Evolutionary conservation across 2,888 invertebrate species (phyloP), one percentile per base, ranked within the genome.

Genomic region (Timandra comae): DNA sequence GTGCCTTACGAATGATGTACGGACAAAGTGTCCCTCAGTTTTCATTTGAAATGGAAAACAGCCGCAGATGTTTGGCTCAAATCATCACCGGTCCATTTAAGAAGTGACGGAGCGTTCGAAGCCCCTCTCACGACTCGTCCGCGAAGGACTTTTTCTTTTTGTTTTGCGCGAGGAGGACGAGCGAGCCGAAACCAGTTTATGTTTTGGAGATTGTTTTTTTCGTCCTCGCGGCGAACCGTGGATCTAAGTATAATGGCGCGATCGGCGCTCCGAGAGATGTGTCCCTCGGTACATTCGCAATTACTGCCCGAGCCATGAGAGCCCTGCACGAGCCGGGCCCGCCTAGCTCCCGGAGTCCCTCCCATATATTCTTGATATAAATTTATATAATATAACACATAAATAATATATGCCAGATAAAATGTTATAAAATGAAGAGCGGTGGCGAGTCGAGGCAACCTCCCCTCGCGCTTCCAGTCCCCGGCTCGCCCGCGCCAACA

Each of bases 161-260:
- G 66, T 63, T 64, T 68, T 63, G 66, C 60, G 68, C 70, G 70
- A 66, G 60, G 69, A 74, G 76, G 73, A 68, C 70, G 70, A 67
- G 61, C 65, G 56, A 59, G 61, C 65, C 58, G 43, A 70, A 81
- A 82, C 82, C 80, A 52, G 81, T 82, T 76, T 58, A 50, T 58
- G 68, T 76, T 81, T 81, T 67, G 79, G 78, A 78, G 72, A 72
- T 78, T 70, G 69, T 77, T 79, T 82, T 77, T 80, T 73, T 73
- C 73, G 68, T 69, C 69, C 69, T 71, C 63, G 57, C 59, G 50
- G 52, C 64, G 58, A 62, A 55, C 59, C 41, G 33, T 35, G 48
- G 35, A 35, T 55, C 54, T 46, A 48, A 44, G 49, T 52, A 60
- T 56, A 58, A 56, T 56, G 60, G 64, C 54, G 49, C 62, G 51